Base-by-base conservation (phyloP, 2,113 vertebrate genomes). In the Chrysemys picta region DNA sequence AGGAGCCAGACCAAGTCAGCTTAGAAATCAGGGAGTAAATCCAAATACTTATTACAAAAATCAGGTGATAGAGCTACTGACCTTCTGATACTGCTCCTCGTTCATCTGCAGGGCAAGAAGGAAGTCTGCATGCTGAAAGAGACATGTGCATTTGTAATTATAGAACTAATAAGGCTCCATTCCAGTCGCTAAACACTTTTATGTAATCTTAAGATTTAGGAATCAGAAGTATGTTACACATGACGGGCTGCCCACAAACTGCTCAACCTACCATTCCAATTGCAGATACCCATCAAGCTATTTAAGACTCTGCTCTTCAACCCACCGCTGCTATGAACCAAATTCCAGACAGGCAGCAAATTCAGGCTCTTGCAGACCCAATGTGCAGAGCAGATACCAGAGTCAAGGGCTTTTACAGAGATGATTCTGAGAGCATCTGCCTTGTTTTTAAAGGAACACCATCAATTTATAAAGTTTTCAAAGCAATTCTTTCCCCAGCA, bases 1-100 rank as follows among this genome's bases (percentile, higher is more conserved):
- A 95, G 93, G 95, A 59, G 79, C 21, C 6, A 21, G 87, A 83
- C 47, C 47, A 82, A 91, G 82, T 29, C 25, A 57, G 56, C 8
- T 45, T 83, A 91, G 50, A 9, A 76, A 10, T 5, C 72, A 93
- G 72, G 42, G 42, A 17, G 16, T 72, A 38, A 72, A 38, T 38
- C 19, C 35, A 38, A 69, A 69, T n/a, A n/a, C 62, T 65, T 19
- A 69, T 69, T n/a, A n/a, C 35, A 69, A 69, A 89, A 29, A 91
- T 47, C 29, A 75, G 47, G 49, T 54, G 9, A 69, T 45, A 38
- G 2, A 85, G 65, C 52, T n/a, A 96, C 98, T 84, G 98, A 99
- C 99, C 99, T 99, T 99, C 95, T 99, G 99, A 97, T 99, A 99
- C 88, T 99, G 99, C 89, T 99, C 99, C 97, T 99, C 99, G 80